Conservation (phyloP, 2,888 invertebrate genomes). For the Proisotoma minuta region DNA sequence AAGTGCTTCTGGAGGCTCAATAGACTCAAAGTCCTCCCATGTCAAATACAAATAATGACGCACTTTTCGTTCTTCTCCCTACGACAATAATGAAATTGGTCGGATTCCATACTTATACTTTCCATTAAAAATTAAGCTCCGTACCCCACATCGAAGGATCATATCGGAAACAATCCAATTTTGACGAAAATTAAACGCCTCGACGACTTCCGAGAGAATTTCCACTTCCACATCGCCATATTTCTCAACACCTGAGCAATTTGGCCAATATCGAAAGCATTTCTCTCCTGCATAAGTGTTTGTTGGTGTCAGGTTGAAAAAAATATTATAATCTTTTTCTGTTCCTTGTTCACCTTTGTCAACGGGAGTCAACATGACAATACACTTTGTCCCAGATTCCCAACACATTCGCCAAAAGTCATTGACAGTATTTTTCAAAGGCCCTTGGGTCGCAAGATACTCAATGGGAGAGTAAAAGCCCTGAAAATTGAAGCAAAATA, state of each 20-base stretch:
- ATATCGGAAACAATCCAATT: too few species aligned
- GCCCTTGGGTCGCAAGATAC: constrained; percentile 97
- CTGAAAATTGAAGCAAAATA: constrained; percentile 51
- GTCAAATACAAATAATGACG: constrained; percentile 96
- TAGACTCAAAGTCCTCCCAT: constrained; percentile 98
- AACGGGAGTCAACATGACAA: constrained; percentile 94
- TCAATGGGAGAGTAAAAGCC: constrained; percentile 92
- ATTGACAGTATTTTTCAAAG: constrained; percentile 90
- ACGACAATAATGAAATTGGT: background rate
- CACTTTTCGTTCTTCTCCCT: constrained; percentile 76
- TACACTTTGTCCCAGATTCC: constrained; percentile 93
- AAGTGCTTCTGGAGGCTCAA: constrained; percentile 88
- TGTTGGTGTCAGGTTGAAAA: background rate
- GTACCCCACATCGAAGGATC: too few species aligned
- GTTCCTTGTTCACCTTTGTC: constrained; percentile 68
- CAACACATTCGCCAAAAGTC: constrained; percentile 99
- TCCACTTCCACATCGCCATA: constrained; percentile 93
- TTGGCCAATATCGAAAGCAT: constrained; percentile 97
- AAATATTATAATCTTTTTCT: constrained; percentile 23
- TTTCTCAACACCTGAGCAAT: constrained; percentile 82
- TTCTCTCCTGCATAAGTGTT: constrained; percentile 61
- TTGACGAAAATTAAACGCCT: background rate
- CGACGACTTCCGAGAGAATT: background rate
- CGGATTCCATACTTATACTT: background rate
- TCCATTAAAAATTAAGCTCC: too few species aligned